Evolutionary conservation across 2,888 invertebrate genomes (phyloP).

Genomic region (Strigamia transsilvanica): DNA sequence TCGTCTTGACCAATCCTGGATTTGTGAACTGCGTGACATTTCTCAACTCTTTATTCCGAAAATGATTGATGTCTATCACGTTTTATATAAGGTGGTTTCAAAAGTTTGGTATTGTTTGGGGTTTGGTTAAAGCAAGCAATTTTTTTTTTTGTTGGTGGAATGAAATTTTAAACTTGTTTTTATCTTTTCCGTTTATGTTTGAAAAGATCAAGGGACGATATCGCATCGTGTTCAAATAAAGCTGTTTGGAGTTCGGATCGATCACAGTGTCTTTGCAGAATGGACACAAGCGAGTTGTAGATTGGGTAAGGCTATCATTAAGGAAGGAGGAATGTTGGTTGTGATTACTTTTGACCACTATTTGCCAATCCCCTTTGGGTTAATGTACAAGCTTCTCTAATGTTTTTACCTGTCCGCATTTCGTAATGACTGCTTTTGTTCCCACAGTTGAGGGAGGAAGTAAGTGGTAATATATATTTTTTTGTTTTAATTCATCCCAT

Average conservation of each 20-base stretch:
- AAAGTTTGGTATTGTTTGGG: constrained; percentile 18
- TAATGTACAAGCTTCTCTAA: constrained; percentile 7
- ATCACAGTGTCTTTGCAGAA: background rate
- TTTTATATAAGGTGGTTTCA: background rate
- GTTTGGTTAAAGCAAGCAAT: background rate
- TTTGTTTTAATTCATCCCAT: background rate
- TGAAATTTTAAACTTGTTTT: background rate
- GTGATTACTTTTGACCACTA: constrained; percentile 26
- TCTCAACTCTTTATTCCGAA: constrained; percentile 25
- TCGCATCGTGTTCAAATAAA: too few relatives aligned
- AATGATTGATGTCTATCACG: constrained; percentile 36
- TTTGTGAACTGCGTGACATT: constrained; percentile 46
- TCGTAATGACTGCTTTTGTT: background rate
- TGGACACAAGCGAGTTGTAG: constrained; percentile 34
- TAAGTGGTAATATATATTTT: background rate
- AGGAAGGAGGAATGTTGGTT: constrained; percentile 29
- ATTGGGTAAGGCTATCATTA: background rate
- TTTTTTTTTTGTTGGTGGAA: background rate
- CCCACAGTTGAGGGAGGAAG: background rate
- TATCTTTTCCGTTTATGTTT: too few relatives aligned
- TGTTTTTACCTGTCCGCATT: background rate
- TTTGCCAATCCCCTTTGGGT: constrained; percentile 26
- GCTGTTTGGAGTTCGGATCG: background rate
- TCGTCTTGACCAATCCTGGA: constrained; percentile 34
- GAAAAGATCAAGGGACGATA: too few relatives aligned